Conservation (phyloP, 2,797 vertebrate species). For the Sciurus vulgaris region DNA sequence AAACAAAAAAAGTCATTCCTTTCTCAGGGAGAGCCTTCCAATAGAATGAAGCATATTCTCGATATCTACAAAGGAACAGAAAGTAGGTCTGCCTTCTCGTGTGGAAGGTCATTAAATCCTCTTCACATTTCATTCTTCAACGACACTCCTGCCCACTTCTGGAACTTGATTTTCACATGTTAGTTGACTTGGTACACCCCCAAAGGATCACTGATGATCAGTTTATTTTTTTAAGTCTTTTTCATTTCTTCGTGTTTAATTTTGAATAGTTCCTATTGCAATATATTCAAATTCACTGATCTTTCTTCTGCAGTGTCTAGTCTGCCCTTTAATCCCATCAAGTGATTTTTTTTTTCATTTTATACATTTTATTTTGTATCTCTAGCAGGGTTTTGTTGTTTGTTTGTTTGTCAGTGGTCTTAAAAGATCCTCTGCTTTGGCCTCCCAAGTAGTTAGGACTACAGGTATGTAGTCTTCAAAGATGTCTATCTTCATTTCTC, state of each 20-base stretch:
- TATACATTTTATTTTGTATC: background rate
- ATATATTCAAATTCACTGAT: background rate
- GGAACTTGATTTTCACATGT: background rate
- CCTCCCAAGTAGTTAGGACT: too few species aligned
- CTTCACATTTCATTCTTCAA: background rate
- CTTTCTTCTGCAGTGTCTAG: slow-evolving; percentile 21
- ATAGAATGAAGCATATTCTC: background rate
- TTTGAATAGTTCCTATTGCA: background rate
- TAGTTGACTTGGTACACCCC: background rate
- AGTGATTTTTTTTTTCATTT: slow-evolving; percentile 10
- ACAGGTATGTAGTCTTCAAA: background rate
- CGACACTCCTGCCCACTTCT: rapidly evolving
- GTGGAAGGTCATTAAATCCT: background rate
- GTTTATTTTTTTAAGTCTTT: background rate
- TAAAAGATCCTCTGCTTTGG: background rate
- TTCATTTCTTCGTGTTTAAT: background rate
- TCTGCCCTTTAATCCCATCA: background rate
- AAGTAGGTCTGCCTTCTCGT: background rate
- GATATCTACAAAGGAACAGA: background rate
- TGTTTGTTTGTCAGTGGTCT: too few species aligned
- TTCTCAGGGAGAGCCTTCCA: background rate
- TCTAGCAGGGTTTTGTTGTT: background rate
- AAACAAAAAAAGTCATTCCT: background rate
- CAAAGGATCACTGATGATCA: background rate
- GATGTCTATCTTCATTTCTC: background rate